A percentile compares a stretch with the other conserved stretches of the same genome.
Conservation (phyloP, 2,113 vertebrate genomes). For the Pelecanus crispus region DNA sequence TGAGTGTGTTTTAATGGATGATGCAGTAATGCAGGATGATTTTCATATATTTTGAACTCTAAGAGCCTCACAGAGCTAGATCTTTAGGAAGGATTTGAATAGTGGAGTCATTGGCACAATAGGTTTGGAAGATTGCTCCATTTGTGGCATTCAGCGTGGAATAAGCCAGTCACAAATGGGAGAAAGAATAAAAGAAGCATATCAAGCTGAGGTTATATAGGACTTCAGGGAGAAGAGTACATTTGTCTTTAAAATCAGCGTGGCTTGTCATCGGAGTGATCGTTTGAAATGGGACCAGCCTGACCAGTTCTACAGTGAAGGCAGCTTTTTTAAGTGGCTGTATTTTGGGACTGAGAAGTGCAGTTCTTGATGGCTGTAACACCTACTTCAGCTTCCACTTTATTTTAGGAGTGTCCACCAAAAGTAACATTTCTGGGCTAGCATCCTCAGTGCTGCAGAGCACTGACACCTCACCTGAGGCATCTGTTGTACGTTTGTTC, state of each 20-base stretch:
- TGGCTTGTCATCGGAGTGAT: not conserved
- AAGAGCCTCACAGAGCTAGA: not conserved
- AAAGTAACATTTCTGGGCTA: no score
- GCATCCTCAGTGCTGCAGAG: not conserved
- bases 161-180: not conserved
- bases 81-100: not conserved
- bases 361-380: not conserved
- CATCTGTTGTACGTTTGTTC: not conserved
- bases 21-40: not conserved
- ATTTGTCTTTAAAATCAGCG: not conserved
- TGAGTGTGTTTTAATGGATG: not conserved
- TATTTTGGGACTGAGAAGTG: not conserved
- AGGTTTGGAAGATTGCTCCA: not conserved
- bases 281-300: not conserved
- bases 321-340: not conserved
- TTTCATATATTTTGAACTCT: not conserved
- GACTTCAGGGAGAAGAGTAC: not conserved
- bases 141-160: not conserved
- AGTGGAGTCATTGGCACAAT: not conserved
- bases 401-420: not conserved
- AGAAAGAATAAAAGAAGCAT: not conserved
- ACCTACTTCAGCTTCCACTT: not conserved
- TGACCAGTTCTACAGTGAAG: no score
- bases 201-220: not conserved
- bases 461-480: not conserved